A percentile compares a stretch with the other conserved stretches of the same genome.
Conservation (phyloP, 2,888 invertebrate species). For the Idaea biselata region DNA sequence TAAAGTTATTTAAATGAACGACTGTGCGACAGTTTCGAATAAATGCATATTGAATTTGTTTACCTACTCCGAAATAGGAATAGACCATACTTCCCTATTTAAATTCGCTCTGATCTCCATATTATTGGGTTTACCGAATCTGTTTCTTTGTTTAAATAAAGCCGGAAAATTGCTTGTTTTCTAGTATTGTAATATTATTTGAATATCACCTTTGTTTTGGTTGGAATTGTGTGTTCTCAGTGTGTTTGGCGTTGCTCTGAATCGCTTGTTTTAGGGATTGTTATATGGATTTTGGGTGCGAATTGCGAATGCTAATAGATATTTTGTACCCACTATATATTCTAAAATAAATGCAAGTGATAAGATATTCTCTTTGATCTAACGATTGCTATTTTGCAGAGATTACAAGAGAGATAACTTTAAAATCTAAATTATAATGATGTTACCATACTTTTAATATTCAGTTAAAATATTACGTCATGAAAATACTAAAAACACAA, state of each 20-base stretch:
- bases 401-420: too few relatives aligned
- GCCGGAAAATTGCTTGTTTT: constrained; percentile 15
- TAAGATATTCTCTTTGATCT: too few relatives aligned
- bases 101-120: constrained; percentile 70
- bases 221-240: constrained; percentile 9
- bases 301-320: too few relatives aligned
- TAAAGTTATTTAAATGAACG: constrained; percentile 73
- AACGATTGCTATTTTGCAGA: too few relatives aligned
- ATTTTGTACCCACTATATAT: too few relatives aligned
- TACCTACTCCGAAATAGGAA: constrained; percentile 67
- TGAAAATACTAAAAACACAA: too few relatives aligned
- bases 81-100: constrained; percentile 69
- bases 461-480: too few relatives aligned
- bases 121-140: constrained; percentile 58
- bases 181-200: constrained; percentile 2
- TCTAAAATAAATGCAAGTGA: too few relatives aligned
- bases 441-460: too few relatives aligned
- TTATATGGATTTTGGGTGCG: background rate
- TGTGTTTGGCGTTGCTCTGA: too few relatives aligned
- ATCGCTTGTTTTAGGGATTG: background rate
- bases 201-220: constrained; percentile 19
- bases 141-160: constrained; percentile 42
- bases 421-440: too few relatives aligned
- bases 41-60: constrained; percentile 79
- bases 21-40: constrained; percentile 62